Evolutionary conservation across 2,888 invertebrate species (phyloP), one percentile per base, ranked within the genome.

Genomic region (Ctena decussata): DNA sequence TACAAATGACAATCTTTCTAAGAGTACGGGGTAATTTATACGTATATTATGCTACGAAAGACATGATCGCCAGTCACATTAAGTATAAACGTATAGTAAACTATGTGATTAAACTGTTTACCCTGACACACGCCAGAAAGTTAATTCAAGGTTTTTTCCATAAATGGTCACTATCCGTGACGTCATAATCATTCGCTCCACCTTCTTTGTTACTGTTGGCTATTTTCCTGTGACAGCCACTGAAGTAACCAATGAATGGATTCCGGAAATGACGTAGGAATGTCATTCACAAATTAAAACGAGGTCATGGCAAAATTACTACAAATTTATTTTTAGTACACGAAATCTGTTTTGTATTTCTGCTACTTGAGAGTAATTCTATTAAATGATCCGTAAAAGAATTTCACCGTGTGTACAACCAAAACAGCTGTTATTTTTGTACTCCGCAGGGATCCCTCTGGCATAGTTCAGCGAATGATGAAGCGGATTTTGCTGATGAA

Each of bases 111-210:
- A 75, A 65, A 65, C 69, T 83, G 80, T 82, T 77, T 85, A 80
- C 79, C 49, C 75, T 75, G 78, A 83, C 78, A 85, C 83, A 53
- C 75, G 75, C 77, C 71, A 73, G 72, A 83, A 81, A 32, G 74
- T 87, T 85, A 83, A 87, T 87, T 87, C 87, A 87, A 83, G 65
- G 82, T 87, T 87, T 87, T 71, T 87, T 83, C 87, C 87, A 75
- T 74, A 87, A 82, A 79, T 81, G 85, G 87, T 60, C 46, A 39
- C 77, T 74, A 87, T 74, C 72, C 75, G 44, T 82, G 82, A 87
- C 87, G 87, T 87, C 74, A 81, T 18, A 32, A 12, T 27, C 53
- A 35, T 46, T 5, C 11, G 74, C 74, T 27, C 35, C 49, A 27
- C 46, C 39, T 41, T 71, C n/a, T 49, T 30, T 41, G 21, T 8